Percentiles rank a stretch among this genome's conserved stretches.
Evolutionary conservation across 2,797 vertebrate genomes (phyloP).

Genomic region (Sebastes hubbsi): DNA sequence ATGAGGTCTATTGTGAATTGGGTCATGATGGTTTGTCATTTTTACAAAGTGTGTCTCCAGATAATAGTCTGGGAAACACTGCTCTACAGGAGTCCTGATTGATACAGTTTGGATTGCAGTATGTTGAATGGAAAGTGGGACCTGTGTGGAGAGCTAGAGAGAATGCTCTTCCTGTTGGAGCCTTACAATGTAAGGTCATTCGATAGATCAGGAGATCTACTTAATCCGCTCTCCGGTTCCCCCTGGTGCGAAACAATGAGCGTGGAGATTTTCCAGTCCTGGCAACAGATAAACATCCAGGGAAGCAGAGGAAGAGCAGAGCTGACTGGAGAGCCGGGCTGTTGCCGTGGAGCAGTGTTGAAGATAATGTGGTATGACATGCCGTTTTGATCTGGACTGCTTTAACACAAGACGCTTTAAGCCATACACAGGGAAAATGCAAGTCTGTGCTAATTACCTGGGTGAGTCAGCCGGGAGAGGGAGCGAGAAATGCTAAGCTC

Average conservation of each 20-base stretch:
- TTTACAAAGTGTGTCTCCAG: not conserved
- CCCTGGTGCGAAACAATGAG: conserved; percentile 62
- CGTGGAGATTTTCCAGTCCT: conserved; percentile 63
- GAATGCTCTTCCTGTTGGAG: conserved; percentile 52
- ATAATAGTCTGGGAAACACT: fast-evolving
- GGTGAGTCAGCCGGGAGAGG: conserved; percentile 34
- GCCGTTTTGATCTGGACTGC: conserved; percentile 73
- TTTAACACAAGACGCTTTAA: conserved; percentile 68
- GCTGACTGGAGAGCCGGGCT: conserved; percentile 53
- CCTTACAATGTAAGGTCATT: conserved; percentile 52
- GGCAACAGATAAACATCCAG: conserved; percentile 75
- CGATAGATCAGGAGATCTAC: conserved; percentile 69
- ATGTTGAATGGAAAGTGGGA: conserved; percentile 25
- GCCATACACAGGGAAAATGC: conserved; percentile 64
- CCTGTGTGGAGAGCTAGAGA: conserved; percentile 22
- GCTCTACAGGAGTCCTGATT: conserved; percentile 32
- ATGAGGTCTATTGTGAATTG: too few species aligned
- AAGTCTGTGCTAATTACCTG: conserved; percentile 74
- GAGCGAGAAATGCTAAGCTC: conserved; percentile 27
- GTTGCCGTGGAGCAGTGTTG: conserved; percentile 49
- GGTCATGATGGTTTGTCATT: not conserved
- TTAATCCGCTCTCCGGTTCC: conserved; percentile 62
- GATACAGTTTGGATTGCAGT: conserved; percentile 35
- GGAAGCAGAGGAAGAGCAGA: conserved; percentile 55
- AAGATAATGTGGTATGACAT: conserved; percentile 72